Base-by-base conservation (phyloP, 2,113 vertebrate species). In the Ranitomeya imitator region DNA sequence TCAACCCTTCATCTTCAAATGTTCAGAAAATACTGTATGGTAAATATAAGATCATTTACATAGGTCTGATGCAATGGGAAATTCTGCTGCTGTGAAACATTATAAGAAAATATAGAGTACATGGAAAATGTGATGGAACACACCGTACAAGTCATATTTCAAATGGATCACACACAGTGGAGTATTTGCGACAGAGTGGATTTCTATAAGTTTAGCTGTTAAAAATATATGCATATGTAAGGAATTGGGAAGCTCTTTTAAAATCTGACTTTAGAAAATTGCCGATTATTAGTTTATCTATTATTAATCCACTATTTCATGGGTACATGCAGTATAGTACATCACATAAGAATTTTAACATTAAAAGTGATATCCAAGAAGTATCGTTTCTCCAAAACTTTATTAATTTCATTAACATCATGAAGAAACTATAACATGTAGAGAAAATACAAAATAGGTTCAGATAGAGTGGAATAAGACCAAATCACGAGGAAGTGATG, bases 21-120 rank as follows among this genome's bases (percentile, higher is more conserved):
- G 63, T 87, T 87, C 63, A 61, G 55, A 79, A 79, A 59, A 89
- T 90, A 21, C 1, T 67, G 13, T 18, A 85, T 85, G 65, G 55
- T 73, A 88, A 91, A 67, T 57, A 83, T 51, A 0, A 45, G 0
- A 23, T 87, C 59, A 79, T 86, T 87, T 87, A 83, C 81, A 83
- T 90, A 85, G 87, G 60, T 79, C 87, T 69, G 73, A 79, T 77
- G 71, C 67, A 85, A 85, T 79, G 60, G 73, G 73, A 79, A 88
- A 79, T 78, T 15, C 87, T 63, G 15, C 55, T 85, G 76, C 51
- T 89, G 73, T 79, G 77, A 89, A 89, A 89, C 82, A 83, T 83
- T 21, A n/a, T 1, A 15, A 55, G 26, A 81, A 15, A 76, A 65
- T 61, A 69, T 23, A 8, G 74, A 6, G 19, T 45, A 57, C 71